Base-by-base conservation (phyloP, 2,113 vertebrate genomes). In the Phalacrocorax brasilianus region DNA sequence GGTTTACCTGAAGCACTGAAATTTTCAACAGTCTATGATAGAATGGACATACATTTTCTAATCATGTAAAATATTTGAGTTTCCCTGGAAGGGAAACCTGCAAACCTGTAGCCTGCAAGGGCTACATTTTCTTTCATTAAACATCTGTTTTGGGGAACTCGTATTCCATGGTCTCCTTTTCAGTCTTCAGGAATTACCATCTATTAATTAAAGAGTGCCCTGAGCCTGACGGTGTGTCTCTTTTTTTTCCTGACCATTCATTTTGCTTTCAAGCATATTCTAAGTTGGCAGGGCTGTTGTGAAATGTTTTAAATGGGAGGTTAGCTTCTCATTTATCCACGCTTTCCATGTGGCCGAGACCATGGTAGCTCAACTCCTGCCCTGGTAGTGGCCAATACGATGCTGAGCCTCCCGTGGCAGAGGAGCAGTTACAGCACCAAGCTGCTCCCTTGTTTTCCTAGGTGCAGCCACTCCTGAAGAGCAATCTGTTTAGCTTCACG, bases 371-470 rank as follows among this genome's bases (percentile, higher is more conserved):
- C 50, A 49, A 1, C 42, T 93, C 24, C 53, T 71, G 76, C 67
- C 55, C 47, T 45, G 67, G 14, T 1, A 12, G 55, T 27, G 30
- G 38, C 58, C 53, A 52, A 8, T 21, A 1, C 0, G 0, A 14
- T 44, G 63, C 58, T 6, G 27, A 38, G 38, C 35, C 40, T 77
- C 44, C 50, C 0, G 0, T 53, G 30, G 11, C 50, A 58, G 35
- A 59, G 38, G 44, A 72, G 28, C 42, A 32, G 10, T 19, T 67
- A 38, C 4, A 26, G 30, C 53, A 61, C 26, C 52, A 61, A 42
- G 20, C 27, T 22, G 5, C 26, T 62, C 24, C 18, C 81, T 72
- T 23, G 35, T 65, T 89, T 88, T 63, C 5, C 28, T 90, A 53
- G 58, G 10, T 89, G 42, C 47, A 77, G 33, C 26, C 44, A 45